phyloP scores from a whole-genome alignment of 2,888 invertebrate species.

The Taphrorychus bicolor region DNA sequence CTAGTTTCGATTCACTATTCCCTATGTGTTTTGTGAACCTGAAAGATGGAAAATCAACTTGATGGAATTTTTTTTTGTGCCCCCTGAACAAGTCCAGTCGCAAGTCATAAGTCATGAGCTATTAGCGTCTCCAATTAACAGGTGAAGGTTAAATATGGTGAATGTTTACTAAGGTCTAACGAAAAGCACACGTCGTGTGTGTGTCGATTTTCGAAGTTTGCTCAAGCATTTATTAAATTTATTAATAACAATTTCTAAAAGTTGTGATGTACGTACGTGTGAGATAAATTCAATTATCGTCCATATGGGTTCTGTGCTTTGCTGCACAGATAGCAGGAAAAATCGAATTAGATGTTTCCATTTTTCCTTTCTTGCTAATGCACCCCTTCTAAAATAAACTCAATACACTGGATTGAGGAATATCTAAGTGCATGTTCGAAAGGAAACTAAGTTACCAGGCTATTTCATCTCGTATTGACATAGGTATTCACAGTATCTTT shows the following conservation, averaged over 20 bases:
- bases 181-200: not conserved
- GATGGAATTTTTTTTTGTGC: not conserved
- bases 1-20: slow-evolving; percentile 29
- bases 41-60: slow-evolving; percentile 21
- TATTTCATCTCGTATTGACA: not conserved
- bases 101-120: not conserved
- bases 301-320: not conserved
- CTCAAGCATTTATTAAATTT: not conserved
- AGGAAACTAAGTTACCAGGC: slow-evolving; percentile 11
- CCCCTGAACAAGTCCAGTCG: no score
- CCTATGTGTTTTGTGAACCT: not conserved
- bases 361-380: slow-evolving; percentile 24
- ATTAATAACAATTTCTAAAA: not conserved
- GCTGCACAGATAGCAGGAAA: not conserved
- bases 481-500: not conserved
- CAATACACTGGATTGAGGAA: slow-evolving; percentile 17
- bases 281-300: not conserved
- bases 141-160: not conserved
- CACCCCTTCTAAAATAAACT: slow-evolving; percentile 25
- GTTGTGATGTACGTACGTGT: not conserved
- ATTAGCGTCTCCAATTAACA: not conserved
- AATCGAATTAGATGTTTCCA: slow-evolving; percentile 22
- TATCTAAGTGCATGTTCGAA: slow-evolving; percentile 23
- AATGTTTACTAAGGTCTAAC: not conserved
- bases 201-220: no score